phyloP scores from a whole-genome alignment of 2,113 vertebrate species.

The Cyanocitta stelleri region DNA sequence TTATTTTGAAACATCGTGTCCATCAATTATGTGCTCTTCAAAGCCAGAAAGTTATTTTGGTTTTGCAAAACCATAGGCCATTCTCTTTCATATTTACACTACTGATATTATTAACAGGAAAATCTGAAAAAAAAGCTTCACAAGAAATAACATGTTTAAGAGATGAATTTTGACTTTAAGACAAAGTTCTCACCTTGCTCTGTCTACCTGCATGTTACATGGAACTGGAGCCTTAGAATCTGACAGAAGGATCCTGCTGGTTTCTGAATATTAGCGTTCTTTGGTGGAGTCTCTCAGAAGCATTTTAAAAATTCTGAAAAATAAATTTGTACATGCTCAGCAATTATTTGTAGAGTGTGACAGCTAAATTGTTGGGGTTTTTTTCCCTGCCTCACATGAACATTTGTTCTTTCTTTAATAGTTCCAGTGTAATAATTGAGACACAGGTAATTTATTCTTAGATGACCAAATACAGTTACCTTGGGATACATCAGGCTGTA shows the following conservation, averaged over 20 bases:
- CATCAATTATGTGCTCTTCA: background rate
- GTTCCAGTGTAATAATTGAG: background rate
- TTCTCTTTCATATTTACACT: background rate
- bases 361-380: background rate
- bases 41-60: background rate
- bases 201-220: background rate
- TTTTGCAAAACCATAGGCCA: background rate
- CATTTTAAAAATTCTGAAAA: background rate
- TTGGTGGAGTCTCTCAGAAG: background rate
- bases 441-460: background rate
- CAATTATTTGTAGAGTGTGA: background rate
- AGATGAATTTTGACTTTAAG: background rate
- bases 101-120: background rate
- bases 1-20: background rate
- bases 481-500: rapidly evolving
- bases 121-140: background rate
- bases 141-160: background rate
- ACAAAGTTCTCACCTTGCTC: background rate
- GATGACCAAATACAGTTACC: background rate
- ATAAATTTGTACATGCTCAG: background rate
- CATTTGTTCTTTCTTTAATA: background rate
- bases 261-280: background rate
- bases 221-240: background rate
- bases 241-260: background rate
- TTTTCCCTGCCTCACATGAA: background rate